Percentiles rank a stretch among this genome's conserved stretches.
These are phyloP conservation scores for Spicauda simplicius DNA, from an alignment of 2,888 invertebrate species.

Conservation along the genomic window DNA sequence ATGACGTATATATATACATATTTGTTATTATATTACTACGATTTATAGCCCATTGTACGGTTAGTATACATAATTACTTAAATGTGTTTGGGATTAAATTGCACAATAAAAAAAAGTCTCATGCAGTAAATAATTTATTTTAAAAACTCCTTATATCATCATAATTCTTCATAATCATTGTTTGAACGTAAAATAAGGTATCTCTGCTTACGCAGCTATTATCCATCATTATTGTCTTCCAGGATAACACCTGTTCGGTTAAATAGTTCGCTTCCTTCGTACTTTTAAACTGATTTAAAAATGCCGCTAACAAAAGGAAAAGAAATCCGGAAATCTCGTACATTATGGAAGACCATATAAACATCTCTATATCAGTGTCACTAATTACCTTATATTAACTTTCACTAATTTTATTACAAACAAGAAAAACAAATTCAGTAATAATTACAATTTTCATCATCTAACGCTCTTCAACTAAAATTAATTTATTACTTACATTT, in stretches of 20 bases:
- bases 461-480: conserved; percentile 28
- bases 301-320: conserved; percentile 59
- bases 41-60: too few species aligned
- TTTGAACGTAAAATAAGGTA: conserved; percentile 75
- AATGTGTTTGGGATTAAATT: not conserved
- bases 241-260: conserved; percentile 72
- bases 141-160: conserved; percentile 77
- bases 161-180: conserved; percentile 70
- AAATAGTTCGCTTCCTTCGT: conserved; percentile 45
- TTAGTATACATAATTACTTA: not conserved
- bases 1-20: too few species aligned
- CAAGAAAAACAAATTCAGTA: conserved; percentile 19
- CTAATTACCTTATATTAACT: conserved; percentile 40
- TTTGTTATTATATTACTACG: too few species aligned
- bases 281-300: conserved; percentile 47
- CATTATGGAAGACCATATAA: conserved; percentile 79
- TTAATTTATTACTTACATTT: conserved; percentile 29
- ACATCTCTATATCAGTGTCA: conserved; percentile 44
- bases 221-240: conserved; percentile 83
- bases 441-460: conserved; percentile 29
- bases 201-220: conserved; percentile 76
- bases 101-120: conserved; percentile 56
- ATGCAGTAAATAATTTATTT: conserved; percentile 83
- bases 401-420: conserved; percentile 23
- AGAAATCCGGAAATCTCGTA: conserved; percentile 65